phyloP scores from a whole-genome alignment of 2,888 invertebrate species.

The Dicranocentrus wangi region DNA sequence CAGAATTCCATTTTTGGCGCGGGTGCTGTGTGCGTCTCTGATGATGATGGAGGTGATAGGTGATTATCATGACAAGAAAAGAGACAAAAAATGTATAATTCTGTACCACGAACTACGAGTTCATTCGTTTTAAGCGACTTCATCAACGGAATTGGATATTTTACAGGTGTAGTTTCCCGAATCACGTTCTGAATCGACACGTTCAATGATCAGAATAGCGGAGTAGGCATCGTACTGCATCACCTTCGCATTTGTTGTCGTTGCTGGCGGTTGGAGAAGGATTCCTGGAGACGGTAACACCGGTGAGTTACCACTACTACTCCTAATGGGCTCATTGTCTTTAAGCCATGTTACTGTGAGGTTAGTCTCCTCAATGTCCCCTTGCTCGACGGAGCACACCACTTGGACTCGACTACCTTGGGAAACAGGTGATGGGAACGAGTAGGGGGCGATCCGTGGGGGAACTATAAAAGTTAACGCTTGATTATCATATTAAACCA shows the following conservation, averaged over 20 bases:
- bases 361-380: conserved; percentile 76
- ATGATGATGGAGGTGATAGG: conserved; percentile 4
- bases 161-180: conserved; percentile 74
- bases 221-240: conserved; percentile 66
- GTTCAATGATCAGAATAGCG: conserved; percentile 74
- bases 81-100: conserved; percentile 19
- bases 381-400: conserved; percentile 77
- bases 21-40: conserved; percentile 20
- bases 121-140: conserved; percentile 74
- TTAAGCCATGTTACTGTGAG: conserved; percentile 78
- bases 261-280: neutral
- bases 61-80: neutral
- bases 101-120: conserved; percentile 76
- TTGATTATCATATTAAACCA: too few species aligned
- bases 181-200: conserved; percentile 73
- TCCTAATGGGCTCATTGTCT: conserved; percentile 66
- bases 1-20: neutral
- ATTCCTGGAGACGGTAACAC: neutral
- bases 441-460: conserved; percentile 77
- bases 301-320: neutral
- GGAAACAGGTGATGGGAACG: conserved; percentile 76
- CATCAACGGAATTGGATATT: conserved; percentile 74
- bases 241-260: conserved; percentile 43
- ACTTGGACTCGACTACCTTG: conserved; percentile 77
- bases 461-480: conserved; percentile 75